Percentiles rank a stretch among this genome's conserved stretches.
Evolutionary conservation across 2,888 invertebrate species (phyloP).

Genomic region (Phaedon cochleariae): DNA sequence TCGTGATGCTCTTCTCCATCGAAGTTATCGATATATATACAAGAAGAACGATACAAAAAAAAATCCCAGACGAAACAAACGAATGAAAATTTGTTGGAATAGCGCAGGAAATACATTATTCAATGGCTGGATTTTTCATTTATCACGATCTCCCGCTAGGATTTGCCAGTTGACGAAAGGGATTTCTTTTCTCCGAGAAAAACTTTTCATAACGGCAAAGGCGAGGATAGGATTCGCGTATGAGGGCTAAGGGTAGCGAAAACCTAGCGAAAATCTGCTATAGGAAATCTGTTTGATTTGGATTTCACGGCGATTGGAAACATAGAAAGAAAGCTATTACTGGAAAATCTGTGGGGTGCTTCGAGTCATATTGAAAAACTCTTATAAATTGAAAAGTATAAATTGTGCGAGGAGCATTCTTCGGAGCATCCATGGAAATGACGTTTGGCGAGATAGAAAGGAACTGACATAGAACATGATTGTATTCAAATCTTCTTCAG

Average conservation of each 20-base stretch:
- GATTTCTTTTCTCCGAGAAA: conserved; percentile 21
- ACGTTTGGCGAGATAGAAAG: no score
- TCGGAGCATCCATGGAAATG: not conserved
- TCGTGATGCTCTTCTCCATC: no score
- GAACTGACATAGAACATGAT: no score
- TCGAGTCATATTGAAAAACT: not conserved
- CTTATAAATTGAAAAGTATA: not conserved
- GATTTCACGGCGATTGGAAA: not conserved
- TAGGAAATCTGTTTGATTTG: not conserved
- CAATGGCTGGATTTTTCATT: conserved; percentile 26
- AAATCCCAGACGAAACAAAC: conserved; percentile 17
- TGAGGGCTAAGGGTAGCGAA: not conserved
- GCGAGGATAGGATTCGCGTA: not conserved
- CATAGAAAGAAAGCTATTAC: conserved; percentile 2
- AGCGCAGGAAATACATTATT: conserved; percentile 21
- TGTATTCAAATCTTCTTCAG: no score
- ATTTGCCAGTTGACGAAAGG: conserved; percentile 22
- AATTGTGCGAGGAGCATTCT: not conserved
- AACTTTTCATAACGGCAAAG: conserved; percentile 16
- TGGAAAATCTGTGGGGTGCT: not conserved
- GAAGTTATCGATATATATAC: no score
- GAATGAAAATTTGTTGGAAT: conserved; percentile 21
- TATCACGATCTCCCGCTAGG: conserved; percentile 24
- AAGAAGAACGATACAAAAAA: conserved; percentile 1
- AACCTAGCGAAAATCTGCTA: not conserved